Evolutionary conservation across 2,888 invertebrate genomes (phyloP).

Genomic region (Xylocampa areola): DNA sequence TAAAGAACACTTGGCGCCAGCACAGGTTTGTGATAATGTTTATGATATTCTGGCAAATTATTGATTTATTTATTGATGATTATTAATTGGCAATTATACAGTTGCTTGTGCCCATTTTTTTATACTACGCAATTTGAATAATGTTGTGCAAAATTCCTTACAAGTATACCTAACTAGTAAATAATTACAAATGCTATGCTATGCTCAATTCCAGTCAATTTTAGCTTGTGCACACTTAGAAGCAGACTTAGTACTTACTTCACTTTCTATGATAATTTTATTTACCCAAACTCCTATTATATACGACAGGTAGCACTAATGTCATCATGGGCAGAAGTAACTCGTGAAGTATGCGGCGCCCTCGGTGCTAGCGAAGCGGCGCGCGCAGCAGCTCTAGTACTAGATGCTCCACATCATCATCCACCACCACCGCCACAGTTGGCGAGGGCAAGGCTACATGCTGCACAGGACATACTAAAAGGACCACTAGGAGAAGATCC

Average conservation of each 20-base stretch:
- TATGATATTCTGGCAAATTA: no score
- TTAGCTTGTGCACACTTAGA: no score
- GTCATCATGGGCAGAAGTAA: constrained; percentile 95
- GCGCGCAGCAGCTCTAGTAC: constrained; percentile 93
- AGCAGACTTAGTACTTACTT: no score
- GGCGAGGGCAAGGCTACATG: constrained; percentile 94
- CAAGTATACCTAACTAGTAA: no score
- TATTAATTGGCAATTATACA: no score
- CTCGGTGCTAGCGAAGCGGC: constrained; percentile 94
- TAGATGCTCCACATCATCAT: constrained; percentile 90
- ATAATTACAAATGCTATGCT: no score
- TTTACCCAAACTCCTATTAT: not conserved
- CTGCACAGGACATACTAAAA: constrained; percentile 93
- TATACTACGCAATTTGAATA: no score
- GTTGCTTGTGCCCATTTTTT: no score
- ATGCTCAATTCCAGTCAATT: no score
- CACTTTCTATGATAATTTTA: no score
- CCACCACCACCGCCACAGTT: constrained; percentile 92
- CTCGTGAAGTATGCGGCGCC: constrained; percentile 94
- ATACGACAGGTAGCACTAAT: constrained; percentile 93
- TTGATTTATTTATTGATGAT: no score
- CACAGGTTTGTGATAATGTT: constrained; percentile 90
- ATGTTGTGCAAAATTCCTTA: no score
- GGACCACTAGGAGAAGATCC: constrained; percentile 83
- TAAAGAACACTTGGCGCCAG: constrained; percentile 93